A percentile compares a stretch with the other conserved stretches of the same genome.
Conservation (phyloP, 2,888 invertebrate genomes). For the Tiliacea aurago region DNA sequence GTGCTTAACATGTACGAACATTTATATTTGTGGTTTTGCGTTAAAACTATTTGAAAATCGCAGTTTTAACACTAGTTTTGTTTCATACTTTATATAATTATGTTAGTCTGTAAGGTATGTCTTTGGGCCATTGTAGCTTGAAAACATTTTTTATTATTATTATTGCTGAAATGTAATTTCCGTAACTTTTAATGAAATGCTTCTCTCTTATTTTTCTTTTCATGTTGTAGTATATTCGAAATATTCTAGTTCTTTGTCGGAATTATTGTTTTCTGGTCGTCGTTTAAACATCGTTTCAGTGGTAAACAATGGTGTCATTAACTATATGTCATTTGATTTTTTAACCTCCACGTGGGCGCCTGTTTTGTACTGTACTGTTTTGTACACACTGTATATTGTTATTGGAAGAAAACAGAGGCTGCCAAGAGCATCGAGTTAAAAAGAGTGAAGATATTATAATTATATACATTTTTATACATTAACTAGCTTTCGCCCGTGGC, state of each 20-base stretch:
- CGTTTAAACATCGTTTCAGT: conserved; percentile 12
- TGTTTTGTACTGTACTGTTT: conserved; percentile 3
- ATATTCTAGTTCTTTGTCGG: neutral
- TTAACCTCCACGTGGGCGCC: neutral
- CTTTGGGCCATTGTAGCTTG: too few species aligned
- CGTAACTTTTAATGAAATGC: neutral
- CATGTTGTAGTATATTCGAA: neutral
- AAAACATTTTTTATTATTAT: too few species aligned
- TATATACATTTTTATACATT: neutral
- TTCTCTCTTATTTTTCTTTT: neutral
- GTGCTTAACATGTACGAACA: too few species aligned
- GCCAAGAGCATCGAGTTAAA: too few species aligned
- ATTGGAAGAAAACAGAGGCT: neutral
- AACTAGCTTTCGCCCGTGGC: too few species aligned
- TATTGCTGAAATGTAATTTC: too few species aligned
- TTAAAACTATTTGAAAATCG: neutral
- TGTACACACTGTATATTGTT: neutral
- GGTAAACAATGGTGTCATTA: conserved; percentile 28
- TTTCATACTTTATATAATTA: too few species aligned
- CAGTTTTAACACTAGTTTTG: too few species aligned
- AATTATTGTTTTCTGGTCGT: neutral
- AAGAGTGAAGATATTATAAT: too few species aligned
- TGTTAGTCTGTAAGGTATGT: too few species aligned
- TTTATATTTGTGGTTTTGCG: neutral
- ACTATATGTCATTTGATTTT: conserved; percentile 22